Conservation (phyloP, 2,888 invertebrate species). For the Campoletis raptor region DNA sequence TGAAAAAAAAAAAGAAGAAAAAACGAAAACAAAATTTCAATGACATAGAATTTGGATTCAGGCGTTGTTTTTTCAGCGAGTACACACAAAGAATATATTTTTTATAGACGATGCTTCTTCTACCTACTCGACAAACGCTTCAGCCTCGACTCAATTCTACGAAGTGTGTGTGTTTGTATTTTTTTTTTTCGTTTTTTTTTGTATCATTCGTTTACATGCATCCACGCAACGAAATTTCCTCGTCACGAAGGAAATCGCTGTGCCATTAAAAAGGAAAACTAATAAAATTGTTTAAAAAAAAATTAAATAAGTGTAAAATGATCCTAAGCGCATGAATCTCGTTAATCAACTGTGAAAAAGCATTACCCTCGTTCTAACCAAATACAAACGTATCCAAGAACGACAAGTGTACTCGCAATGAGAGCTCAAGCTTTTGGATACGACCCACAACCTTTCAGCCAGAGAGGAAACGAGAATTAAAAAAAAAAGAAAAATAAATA, state of each 20-base stretch:
- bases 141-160: constrained; percentile 55
- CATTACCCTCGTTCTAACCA: constrained; percentile 78
- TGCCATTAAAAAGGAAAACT: constrained; percentile 16
- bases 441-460: constrained; percentile 73
- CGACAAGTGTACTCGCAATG: constrained; percentile 54
- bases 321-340: constrained; percentile 77
- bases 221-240: constrained; percentile 17
- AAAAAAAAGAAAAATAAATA: constrained; percentile 38
- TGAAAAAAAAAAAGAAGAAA: constrained; percentile 27
- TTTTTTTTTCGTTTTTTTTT: constrained; percentile 22
- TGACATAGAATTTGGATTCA: constrained; percentile 24
- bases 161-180: constrained; percentile 16
- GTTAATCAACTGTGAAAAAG: constrained; percentile 82
- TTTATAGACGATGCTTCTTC: constrained; percentile 50
- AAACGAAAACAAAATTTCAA: constrained; percentile 31
- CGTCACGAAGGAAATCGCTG: constrained; percentile 17
- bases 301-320: constrained; percentile 70
- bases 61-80: constrained; percentile 45
- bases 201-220: constrained; percentile 49
- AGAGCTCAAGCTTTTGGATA: constrained; percentile 66
- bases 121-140: constrained; percentile 58
- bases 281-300: constrained; percentile 28
- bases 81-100: constrained; percentile 45
- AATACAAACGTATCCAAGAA: constrained; percentile 70
- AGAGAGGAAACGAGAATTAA: constrained; percentile 59